A percentile compares a stretch with the other conserved stretches of the same genome.
phyloP scores from a whole-genome alignment of 1,140 invertebrate genomes.

The Telenomus remus region DNA sequence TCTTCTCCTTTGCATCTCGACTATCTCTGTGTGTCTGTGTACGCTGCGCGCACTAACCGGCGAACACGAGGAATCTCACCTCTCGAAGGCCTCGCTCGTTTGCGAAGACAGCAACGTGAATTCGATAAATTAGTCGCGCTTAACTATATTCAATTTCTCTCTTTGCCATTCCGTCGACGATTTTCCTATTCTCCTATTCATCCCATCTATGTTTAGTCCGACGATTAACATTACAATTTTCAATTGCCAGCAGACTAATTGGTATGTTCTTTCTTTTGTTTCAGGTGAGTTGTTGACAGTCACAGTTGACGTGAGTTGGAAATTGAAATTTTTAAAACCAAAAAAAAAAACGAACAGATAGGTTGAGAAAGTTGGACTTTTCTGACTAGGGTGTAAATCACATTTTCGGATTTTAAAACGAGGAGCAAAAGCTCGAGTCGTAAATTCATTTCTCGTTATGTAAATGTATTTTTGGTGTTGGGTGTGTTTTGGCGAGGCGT shows the following conservation, averaged over 20 bases:
- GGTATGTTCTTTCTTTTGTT: no score
- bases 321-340: no score
- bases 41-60: slow-evolving; percentile 38
- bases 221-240: no score
- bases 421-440: slow-evolving; percentile 17
- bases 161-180: not conserved
- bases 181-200: not conserved
- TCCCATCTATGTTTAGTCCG: no score
- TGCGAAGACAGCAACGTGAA: slow-evolving; percentile 33
- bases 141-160: slow-evolving; percentile 28
- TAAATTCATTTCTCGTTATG: slow-evolving; percentile 35
- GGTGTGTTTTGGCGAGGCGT: slow-evolving; percentile 8
- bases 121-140: slow-evolving; percentile 39
- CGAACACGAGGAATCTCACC: slow-evolving; percentile 56
- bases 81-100: slow-evolving; percentile 31
- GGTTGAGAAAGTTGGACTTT: no score
- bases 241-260: no score
- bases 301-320: no score
- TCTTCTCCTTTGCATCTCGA: slow-evolving; percentile 41
- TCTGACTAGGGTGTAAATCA: no score
- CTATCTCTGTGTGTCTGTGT: slow-evolving; percentile 24
- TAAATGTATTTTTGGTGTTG: slow-evolving; percentile 7
- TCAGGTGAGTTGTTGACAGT: no score
- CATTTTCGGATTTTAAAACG: no score
- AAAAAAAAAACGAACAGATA: no score